Conservation (phyloP, 2,797 vertebrate genomes). For the Sphaeramia orbicularis region DNA sequence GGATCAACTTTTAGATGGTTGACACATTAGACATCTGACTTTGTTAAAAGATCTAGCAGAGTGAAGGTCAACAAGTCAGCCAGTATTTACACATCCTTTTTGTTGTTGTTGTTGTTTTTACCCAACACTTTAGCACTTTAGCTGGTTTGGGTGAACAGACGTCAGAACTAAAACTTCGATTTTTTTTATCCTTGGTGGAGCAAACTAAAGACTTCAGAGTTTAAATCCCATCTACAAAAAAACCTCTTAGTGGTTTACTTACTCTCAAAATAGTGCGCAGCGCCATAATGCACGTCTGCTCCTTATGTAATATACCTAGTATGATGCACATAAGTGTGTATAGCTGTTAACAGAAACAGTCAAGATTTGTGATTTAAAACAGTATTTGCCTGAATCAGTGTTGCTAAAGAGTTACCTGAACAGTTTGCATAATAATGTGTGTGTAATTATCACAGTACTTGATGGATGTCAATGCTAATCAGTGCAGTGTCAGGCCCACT, state of each 20-base stretch:
- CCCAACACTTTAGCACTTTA: no score
- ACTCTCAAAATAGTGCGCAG: slow-evolving; percentile 29
- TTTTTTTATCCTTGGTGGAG: slow-evolving; percentile 14
- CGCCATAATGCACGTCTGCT: background rate
- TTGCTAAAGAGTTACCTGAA: background rate
- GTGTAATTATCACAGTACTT: slow-evolving; percentile 18
- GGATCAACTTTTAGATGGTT: slow-evolving; percentile 9
- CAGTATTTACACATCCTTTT: background rate
- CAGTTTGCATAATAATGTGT: background rate
- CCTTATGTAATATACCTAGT: slow-evolving; percentile 29
- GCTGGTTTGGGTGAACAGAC: no score
- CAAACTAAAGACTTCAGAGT: slow-evolving; percentile 27
- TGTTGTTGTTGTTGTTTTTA: background rate
- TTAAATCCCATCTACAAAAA: slow-evolving; percentile 39
- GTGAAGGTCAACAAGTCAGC: slow-evolving; percentile 15
- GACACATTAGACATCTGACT: slow-evolving; percentile 23
- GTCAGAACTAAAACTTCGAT: background rate
- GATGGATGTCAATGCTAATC: slow-evolving; percentile 61
- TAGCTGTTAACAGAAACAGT: background rate
- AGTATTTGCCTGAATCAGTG: background rate
- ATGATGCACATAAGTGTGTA: slow-evolving; percentile 8
- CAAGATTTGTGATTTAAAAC: background rate
- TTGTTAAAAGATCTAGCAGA: slow-evolving; percentile 22
- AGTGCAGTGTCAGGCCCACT: slow-evolving; percentile 49
- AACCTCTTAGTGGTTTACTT: slow-evolving; percentile 27